Evolutionary conservation across 2,797 vertebrate species (phyloP).

Genomic region (Coilia nasus): DNA sequence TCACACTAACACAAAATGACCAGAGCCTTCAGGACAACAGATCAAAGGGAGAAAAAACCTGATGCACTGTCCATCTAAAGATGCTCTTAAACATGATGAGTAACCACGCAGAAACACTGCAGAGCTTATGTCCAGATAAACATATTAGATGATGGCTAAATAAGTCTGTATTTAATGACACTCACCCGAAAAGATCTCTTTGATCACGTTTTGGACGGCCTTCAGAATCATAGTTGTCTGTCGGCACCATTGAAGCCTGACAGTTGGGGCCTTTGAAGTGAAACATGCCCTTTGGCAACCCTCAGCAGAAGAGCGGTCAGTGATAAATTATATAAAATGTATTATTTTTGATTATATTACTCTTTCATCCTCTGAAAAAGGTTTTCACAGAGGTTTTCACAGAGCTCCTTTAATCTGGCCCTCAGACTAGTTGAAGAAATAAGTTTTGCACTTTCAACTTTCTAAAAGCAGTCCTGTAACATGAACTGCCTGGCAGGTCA

Average conservation of each 20-base stretch:
- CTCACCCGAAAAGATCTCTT: slow-evolving; percentile 56
- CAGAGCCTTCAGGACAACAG: not conserved
- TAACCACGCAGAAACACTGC: not conserved
- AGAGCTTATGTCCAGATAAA: not conserved
- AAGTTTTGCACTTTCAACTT: not conserved
- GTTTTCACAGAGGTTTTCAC: slow-evolving; percentile 52
- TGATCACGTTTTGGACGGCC: slow-evolving; percentile 69
- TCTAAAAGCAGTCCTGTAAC: not conserved
- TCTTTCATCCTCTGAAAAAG: slow-evolving; percentile 65
- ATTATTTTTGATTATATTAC: slow-evolving; percentile 53
- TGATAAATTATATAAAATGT: slow-evolving; percentile 66
- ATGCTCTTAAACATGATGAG: not conserved
- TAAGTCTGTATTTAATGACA: slow-evolving; percentile 13
- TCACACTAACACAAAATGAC: slow-evolving; percentile 16
- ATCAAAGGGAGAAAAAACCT: not conserved
- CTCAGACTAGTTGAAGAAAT: not conserved
- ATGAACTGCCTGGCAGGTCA: not conserved
- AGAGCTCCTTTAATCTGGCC: slow-evolving; percentile 41
- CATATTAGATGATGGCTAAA: slow-evolving; percentile 26
- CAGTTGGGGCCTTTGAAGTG: slow-evolving; percentile 75
- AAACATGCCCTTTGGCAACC: slow-evolving; percentile 75
- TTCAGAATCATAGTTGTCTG: slow-evolving; percentile 65
- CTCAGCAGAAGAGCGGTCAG: slow-evolving; percentile 51
- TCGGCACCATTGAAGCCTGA: slow-evolving; percentile 69
- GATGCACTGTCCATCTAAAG: not conserved